Conservation (phyloP, 2,797 vertebrate species). For the Melanotaenia parkinsoni region DNA sequence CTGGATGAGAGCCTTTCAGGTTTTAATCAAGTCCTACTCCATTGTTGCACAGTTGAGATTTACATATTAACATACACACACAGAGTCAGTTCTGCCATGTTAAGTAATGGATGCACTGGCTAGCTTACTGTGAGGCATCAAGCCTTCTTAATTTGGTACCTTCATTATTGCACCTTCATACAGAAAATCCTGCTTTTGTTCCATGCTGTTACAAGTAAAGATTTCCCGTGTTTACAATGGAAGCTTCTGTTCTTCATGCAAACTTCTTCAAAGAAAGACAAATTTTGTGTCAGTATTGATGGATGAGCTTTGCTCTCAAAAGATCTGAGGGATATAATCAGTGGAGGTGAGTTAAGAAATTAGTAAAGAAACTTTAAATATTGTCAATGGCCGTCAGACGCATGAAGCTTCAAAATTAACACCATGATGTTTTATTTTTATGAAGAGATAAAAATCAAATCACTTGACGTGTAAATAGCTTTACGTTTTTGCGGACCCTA, state of each 20-base stretch:
- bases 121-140: not conserved
- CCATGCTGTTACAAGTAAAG: not conserved
- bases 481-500: too few species aligned
- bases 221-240: conserved; percentile 7
- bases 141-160: conserved; percentile 9
- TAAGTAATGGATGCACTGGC: not conserved
- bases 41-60: conserved; percentile 36
- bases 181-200: not conserved
- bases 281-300: not conserved
- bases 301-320: too few species aligned
- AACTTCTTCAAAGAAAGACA: not conserved
- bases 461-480: too few species aligned
- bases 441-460: too few species aligned
- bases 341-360: too few species aligned
- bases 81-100: not conserved
- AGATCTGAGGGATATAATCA: not conserved
- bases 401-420: too few species aligned
- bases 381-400: too few species aligned
- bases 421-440: too few species aligned
- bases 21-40: conserved; percentile 31
- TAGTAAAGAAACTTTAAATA: too few species aligned
- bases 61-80: conserved; percentile 4
- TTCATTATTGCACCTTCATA: not conserved
- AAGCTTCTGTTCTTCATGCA: not conserved
- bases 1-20: conserved; percentile 8